These are phyloP conservation scores for Drosophila miranda DNA, from an alignment of 1,140 invertebrate species.

Conservation along the genomic window DNA sequence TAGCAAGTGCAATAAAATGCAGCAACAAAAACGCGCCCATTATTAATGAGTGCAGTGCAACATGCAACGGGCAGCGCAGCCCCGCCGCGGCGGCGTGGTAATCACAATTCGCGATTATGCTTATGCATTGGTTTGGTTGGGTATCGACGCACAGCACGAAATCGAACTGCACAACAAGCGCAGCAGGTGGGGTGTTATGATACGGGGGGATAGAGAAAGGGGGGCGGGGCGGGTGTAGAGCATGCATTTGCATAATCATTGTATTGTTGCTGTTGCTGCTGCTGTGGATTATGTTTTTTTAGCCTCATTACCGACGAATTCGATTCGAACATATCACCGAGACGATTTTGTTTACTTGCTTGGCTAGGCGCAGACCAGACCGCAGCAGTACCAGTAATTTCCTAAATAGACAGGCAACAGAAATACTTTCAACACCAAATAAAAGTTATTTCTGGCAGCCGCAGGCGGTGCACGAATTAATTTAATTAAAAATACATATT, in stretches of 20 bases:
- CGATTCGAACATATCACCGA: conserved; percentile 74
- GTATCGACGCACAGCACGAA: conserved; percentile 45
- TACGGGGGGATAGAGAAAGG: neutral
- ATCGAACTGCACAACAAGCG: conserved; percentile 10
- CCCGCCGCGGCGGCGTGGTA: conserved; percentile 23
- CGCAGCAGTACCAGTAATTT: conserved; percentile 61
- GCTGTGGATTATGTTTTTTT: conserved; percentile 52
- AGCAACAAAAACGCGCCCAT: conserved; percentile 52
- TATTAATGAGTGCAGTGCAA: conserved; percentile 50
- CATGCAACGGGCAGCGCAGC: conserved; percentile 48
- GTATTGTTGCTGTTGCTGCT: conserved; percentile 50
- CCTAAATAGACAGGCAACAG: conserved; percentile 68
- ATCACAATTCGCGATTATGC: conserved; percentile 68
- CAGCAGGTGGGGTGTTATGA: too few species aligned
- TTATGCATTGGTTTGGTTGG: conserved; percentile 3
- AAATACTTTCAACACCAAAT: conserved; percentile 78
- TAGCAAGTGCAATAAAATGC: conserved; percentile 72
- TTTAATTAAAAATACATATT: conserved; percentile 68
- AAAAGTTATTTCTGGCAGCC: conserved; percentile 58
- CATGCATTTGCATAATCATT: conserved; percentile 71
- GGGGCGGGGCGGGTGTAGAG: conserved; percentile 3
- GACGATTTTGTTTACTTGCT: conserved; percentile 77
- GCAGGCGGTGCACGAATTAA: conserved; percentile 63
- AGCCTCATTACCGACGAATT: conserved; percentile 46
- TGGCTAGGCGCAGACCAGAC: conserved; percentile 57